Base-by-base conservation (phyloP, 2,113 vertebrate genomes). In the Fulica atra region DNA sequence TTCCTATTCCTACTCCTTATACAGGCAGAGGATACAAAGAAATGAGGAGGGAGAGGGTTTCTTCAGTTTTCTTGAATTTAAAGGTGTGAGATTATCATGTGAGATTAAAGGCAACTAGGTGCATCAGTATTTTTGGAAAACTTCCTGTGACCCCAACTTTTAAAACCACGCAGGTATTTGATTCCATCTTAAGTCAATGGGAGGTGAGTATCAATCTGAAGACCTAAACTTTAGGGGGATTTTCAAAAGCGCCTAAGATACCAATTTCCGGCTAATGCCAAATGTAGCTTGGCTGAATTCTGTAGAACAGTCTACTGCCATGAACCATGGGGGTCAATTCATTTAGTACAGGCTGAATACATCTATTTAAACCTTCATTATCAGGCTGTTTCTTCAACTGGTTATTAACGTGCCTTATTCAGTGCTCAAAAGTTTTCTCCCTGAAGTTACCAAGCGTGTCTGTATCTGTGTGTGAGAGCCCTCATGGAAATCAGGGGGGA, bases 311-410 rank as follows among this genome's bases (percentile, higher is more conserved):
- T 53, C 21, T 48, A 63, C 28, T 65, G 25, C 42, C 33, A 38
- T 18, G 48, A 91, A 84, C 72, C 10, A 17, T 0, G 0, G 28
- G 8, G 5, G 5, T 13, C 2, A 4, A 33, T 46, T 48, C 4
- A 56, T 73, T 51, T 88, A 36, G 64, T 65, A 70, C 6, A 44
- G n/a, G 9, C 35, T 86, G 64, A 36, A 70, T 25, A 64, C 1
- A 0, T 70, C 44, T 51, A 21, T 70, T 46, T 77, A 76, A 92
- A 71, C 10, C 16, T 77, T 38, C 1, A 0, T 14, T 89, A 38
- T 68, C 29, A 68, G 12, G 10, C 29, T 81, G 7, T 46, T 88
- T 69, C 89, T 95, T 50, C 31, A 33, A 36, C 17, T 54, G 28
- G 28, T 66, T 68, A 28, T 77, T n/a, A 24, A 1, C 25, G 14